Evolutionary conservation across 2,888 invertebrate species (phyloP).

Genomic region (Eubasilissa splendida): DNA sequence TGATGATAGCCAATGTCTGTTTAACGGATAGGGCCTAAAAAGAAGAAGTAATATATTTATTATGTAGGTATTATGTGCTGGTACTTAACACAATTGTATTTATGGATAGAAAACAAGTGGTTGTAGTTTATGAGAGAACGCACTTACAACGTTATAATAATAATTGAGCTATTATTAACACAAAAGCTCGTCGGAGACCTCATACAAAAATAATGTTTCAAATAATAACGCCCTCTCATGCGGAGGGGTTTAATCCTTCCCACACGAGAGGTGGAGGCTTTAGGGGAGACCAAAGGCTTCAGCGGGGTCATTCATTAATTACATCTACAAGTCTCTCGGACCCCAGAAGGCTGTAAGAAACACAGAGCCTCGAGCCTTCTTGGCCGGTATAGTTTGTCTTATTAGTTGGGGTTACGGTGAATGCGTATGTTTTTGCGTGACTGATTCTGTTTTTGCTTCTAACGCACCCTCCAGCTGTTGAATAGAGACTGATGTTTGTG

Average conservation of each 20-base stretch:
- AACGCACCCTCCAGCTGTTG: slow-evolving; percentile 45
- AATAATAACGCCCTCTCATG: slow-evolving; percentile 15
- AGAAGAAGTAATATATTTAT: no score
- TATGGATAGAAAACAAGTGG: no score
- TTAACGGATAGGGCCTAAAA: no score
- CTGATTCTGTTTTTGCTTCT: slow-evolving; percentile 56
- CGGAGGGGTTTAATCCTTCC: slow-evolving; percentile 22
- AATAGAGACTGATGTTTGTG: slow-evolving; percentile 47
- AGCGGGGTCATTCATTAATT: slow-evolving; percentile 72
- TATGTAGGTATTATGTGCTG: no score
- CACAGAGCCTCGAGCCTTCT: slow-evolving; percentile 60
- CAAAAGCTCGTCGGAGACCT: slow-evolving; percentile 28
- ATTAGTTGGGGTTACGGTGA: slow-evolving; percentile 48
- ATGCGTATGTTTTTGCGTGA: slow-evolving; percentile 58
- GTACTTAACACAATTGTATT: no score
- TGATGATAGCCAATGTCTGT: no score
- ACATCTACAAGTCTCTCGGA: slow-evolving; percentile 62
- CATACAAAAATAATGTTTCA: slow-evolving; percentile 44
- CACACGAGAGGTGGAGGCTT: slow-evolving; percentile 14
- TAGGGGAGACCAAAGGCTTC: slow-evolving; percentile 39
- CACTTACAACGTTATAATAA: no score
- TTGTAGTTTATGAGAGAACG: no score
- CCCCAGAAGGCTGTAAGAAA: slow-evolving; percentile 58
- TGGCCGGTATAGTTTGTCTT: slow-evolving; percentile 54
- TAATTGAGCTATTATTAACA: slow-evolving; percentile 31